These are phyloP conservation scores for Xiphophorus couchianus DNA, from an alignment of 2,113 vertebrate species.

Conservation along the genomic window DNA sequence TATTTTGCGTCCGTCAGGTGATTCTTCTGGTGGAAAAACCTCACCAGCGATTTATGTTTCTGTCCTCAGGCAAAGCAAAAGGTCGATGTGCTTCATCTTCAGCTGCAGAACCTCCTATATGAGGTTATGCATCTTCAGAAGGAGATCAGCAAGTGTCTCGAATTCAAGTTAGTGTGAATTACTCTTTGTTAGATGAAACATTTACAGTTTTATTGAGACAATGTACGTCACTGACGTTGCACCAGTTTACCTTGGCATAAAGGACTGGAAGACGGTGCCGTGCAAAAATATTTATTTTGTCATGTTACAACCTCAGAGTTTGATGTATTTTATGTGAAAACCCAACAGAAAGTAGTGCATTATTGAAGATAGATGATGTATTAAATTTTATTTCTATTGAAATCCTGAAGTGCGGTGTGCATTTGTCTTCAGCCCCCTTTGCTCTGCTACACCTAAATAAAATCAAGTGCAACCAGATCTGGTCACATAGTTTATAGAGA, in stretches of 20 bases:
- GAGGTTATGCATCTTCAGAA: slow-evolving; percentile 99
- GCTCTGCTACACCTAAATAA: neutral
- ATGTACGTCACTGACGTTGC: neutral
- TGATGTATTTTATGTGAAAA: neutral
- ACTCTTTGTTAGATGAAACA: neutral
- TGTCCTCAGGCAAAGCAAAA: slow-evolving; percentile 90
- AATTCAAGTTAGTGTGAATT: slow-evolving; percentile 91
- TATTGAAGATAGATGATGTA: neutral
- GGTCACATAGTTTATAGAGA: neutral
- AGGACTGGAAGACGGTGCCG: neutral
- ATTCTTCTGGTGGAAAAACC: neutral
- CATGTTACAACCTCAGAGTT: neutral
- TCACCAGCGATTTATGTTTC: neutral
- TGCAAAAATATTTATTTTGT: neutral
- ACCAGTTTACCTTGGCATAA: neutral
- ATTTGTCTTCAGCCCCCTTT: neutral
- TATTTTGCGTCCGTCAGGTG: neutral
- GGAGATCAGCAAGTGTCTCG: slow-evolving; percentile 97
- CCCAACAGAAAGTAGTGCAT: neutral
- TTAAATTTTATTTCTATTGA: neutral
- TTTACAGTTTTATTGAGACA: neutral
- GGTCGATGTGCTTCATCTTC: slow-evolving; percentile 94
- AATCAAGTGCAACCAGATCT: neutral
- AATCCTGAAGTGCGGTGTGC: no score
- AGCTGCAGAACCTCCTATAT: slow-evolving; percentile 97